Percentiles rank a stretch among this genome's conserved stretches.
Evolutionary conservation across 2,113 vertebrate genomes (phyloP).

Genomic region (Poecile atricapillus): DNA sequence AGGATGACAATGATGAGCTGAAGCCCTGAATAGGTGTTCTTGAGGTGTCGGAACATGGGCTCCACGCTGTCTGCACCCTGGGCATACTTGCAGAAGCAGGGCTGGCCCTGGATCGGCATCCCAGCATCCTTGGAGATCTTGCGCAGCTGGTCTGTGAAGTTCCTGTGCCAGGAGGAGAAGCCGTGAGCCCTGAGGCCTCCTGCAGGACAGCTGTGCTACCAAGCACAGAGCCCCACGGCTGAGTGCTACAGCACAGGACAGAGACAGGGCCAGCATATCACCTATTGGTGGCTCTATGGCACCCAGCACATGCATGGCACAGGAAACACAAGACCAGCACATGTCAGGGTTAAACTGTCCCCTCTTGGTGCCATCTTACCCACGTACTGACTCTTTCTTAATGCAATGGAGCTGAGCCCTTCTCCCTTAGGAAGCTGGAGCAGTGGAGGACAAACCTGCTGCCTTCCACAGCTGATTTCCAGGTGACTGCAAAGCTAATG

Average conservation of each 20-base stretch:
- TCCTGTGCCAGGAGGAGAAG: conserved; percentile 71
- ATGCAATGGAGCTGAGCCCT: not conserved
- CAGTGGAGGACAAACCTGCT: not conserved
- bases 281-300: fast-evolving
- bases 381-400: not conserved
- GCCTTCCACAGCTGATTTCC: not conserved
- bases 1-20: conserved; percentile 99
- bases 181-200: not conserved
- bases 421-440: not conserved
- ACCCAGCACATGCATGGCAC: fast-evolving
- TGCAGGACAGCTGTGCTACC: fast-evolving
- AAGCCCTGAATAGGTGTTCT: conserved; percentile 96
- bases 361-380: not conserved
- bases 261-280: not conserved
- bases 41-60: conserved; percentile 98
- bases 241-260: not conserved
- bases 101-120: conserved; percentile 98
- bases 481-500: not conserved
- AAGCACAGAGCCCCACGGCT: fast-evolving
- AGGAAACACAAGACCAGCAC: not conserved
- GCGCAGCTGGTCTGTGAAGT: conserved; percentile 97
- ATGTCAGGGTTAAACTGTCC: not conserved
- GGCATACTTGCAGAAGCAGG: conserved; percentile 98
- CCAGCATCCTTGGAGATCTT: conserved; percentile 98
- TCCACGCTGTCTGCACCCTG: conserved; percentile 97